A percentile compares a stretch with the other conserved stretches of the same genome.
Evolutionary conservation across 2,113 vertebrate genomes (phyloP).

Genomic region (Pangasianodon hypophthalmus): DNA sequence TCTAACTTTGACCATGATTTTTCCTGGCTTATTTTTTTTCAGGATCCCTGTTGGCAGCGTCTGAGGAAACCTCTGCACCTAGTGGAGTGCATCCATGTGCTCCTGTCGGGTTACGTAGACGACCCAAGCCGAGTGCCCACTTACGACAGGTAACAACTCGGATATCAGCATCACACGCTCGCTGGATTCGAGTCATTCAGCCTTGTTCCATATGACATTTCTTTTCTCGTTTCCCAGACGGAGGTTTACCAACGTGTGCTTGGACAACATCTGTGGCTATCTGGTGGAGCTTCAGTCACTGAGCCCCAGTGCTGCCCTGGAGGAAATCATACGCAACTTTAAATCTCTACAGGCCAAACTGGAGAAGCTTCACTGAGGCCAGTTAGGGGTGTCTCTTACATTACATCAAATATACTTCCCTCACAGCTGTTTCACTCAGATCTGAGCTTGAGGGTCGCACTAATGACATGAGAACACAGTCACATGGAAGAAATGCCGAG

Average conservation of each 20-base stretch:
- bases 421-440: neutral
- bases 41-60: slow-evolving; percentile 96
- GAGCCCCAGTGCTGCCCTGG: slow-evolving; percentile 82
- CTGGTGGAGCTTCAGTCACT: slow-evolving; percentile 95
- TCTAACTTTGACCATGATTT: neutral
- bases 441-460: neutral
- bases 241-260: slow-evolving; percentile 88
- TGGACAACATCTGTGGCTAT: slow-evolving; percentile 93
- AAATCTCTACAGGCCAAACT: slow-evolving; percentile 94
- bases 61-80: slow-evolving; percentile 91
- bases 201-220: neutral
- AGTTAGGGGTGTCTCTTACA: neutral
- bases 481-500: neutral
- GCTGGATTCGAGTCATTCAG: neutral
- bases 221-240: slow-evolving; percentile 72
- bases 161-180: too few relatives aligned
- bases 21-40: neutral
- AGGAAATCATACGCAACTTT: slow-evolving; percentile 86
- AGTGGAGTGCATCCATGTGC: slow-evolving; percentile 90
- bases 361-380: slow-evolving; percentile 85
- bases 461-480: neutral
- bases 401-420: slow-evolving; percentile 4
- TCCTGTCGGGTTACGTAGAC: slow-evolving; percentile 86
- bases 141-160: slow-evolving; percentile 76
- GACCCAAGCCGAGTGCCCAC: slow-evolving; percentile 86